These are phyloP conservation scores for Cephus runcator DNA, from an alignment of 2,888 invertebrate genomes.

Conservation along the genomic window DNA sequence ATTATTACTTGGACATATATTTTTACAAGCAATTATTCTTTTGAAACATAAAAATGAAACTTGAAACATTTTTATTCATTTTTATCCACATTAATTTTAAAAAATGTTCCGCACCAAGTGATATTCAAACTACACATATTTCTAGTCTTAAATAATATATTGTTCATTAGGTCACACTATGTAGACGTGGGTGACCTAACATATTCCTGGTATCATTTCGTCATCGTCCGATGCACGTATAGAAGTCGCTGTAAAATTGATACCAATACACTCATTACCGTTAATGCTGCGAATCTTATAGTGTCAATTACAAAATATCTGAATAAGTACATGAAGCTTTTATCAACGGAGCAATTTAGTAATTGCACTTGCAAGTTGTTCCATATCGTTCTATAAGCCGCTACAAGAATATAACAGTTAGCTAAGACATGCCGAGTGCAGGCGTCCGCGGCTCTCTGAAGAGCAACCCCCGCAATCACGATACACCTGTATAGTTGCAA, in stretches of 20 bases:
- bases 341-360: neutral
- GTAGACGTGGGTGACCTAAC: neutral
- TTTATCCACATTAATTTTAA: neutral
- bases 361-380: neutral
- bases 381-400: neutral
- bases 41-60: neutral
- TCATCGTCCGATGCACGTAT: neutral
- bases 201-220: neutral
- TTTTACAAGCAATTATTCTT: neutral
- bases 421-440: neutral
- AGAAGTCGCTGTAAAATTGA: neutral
- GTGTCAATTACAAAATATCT: neutral
- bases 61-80: neutral
- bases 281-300: neutral
- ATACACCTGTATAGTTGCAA: neutral
- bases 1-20: neutral
- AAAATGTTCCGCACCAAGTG: neutral
- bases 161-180: neutral
- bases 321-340: neutral
- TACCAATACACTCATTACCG: neutral
- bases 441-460: neutral
- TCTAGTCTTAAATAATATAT: neutral
- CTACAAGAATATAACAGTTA: neutral
- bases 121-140: neutral
- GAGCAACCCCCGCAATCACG: neutral